Percentiles rank a stretch among this genome's conserved stretches.
phyloP scores from a whole-genome alignment of 2,113 vertebrate species.

The Macaca nemestrina region DNA sequence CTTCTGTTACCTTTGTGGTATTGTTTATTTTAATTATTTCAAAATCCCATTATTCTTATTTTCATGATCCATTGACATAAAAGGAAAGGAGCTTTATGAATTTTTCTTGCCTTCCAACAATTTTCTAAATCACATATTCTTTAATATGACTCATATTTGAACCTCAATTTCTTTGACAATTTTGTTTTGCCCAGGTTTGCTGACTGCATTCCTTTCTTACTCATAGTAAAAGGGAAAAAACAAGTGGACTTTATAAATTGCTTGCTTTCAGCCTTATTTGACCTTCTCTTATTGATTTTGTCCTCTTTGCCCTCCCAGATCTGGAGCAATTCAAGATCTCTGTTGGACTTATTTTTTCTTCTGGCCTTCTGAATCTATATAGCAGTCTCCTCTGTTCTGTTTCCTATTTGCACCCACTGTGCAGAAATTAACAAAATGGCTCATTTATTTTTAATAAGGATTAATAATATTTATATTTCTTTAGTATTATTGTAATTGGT shows the following conservation, averaged over 20 bases:
- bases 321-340: not conserved
- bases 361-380: not conserved
- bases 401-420: not conserved
- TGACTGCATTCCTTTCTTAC: not conserved
- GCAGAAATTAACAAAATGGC: not conserved
- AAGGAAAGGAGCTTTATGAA: not conserved
- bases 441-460: not conserved
- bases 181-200: not conserved
- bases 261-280: not conserved
- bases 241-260: not conserved
- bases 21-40: not conserved
- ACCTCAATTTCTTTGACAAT: not conserved
- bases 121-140: not conserved
- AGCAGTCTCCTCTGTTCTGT: not conserved
- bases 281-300: not conserved
- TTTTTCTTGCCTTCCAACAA: not conserved
- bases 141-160: not conserved
- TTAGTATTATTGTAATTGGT: not conserved
- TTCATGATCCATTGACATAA: not conserved
- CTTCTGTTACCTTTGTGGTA: not conserved
- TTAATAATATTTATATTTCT: not conserved
- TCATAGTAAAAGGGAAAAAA: not conserved
- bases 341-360: not conserved
- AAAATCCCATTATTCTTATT: not conserved
- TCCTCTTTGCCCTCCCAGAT: not conserved